These are phyloP conservation scores for Apodemia hepburni DNA, from an alignment of 2,888 invertebrate genomes.

Conservation along the genomic window DNA sequence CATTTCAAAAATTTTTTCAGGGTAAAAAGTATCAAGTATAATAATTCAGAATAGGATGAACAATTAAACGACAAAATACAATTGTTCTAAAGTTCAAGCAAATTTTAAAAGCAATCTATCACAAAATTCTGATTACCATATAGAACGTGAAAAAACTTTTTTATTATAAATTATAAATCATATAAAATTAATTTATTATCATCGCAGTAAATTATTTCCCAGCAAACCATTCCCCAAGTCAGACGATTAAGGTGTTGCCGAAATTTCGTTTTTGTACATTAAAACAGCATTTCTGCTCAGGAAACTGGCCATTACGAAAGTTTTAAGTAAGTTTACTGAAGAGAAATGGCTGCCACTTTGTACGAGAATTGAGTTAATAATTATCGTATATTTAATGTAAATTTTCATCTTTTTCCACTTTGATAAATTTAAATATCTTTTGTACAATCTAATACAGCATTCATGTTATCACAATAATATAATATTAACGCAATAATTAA, in stretches of 20 bases:
- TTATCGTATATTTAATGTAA: neutral
- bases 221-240: neutral
- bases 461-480: too few species aligned
- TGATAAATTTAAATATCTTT: neutral
- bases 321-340: constrained; percentile 15
- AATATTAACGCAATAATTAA: too few species aligned
- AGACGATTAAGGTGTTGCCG: constrained; percentile 8
- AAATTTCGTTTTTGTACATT: constrained; percentile 24
- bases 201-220: neutral
- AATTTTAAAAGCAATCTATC: too few species aligned
- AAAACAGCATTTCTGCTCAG: constrained; percentile 19
- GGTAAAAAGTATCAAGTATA: too few species aligned
- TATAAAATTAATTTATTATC: neutral
- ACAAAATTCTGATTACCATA: too few species aligned
- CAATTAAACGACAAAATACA: too few species aligned
- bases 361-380: neutral
- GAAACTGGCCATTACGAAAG: constrained; percentile 16
- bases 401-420: neutral
- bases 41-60: too few species aligned
- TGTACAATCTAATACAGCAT: neutral
- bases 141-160: too few species aligned
- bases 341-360: constrained; percentile 5
- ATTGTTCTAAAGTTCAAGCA: too few species aligned
- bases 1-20: too few species aligned
- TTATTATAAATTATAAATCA: neutral